Base-by-base conservation (phyloP, 2,113 vertebrate genomes). In the Limanda limanda region DNA sequence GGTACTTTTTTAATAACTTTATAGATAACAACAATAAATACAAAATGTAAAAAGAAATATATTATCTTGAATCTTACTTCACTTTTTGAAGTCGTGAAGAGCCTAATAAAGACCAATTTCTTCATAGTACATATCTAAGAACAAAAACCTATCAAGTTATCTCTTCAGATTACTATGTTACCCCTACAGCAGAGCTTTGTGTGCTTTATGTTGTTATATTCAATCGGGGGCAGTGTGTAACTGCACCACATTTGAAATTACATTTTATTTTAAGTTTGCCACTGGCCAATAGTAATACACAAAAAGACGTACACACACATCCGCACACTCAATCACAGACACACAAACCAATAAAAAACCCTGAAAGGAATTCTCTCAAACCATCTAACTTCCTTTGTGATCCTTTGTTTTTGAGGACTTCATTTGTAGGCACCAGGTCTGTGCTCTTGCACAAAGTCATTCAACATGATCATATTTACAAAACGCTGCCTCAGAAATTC, bases 11-110 rank as follows among this genome's bases (percentile, higher is more conserved):
- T 1, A 64, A 68, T 15, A 45, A 21, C 27, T 83, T 86, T 81
- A 85, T 85, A 47, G 4, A 42, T 57, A 17, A 54, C 13, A 68
- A 60, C 18, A 87, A 85, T 78, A 88, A 75, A 75, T 66, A 78
- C 35, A 85, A 68, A 20, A 48, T 76, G 3, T 60, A 55, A 15
- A 70, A 60, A 4, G 62, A 60, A 58, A 80, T 67, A 55, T 23
- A 61, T 63, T 13, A 51, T 24, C 15, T 58, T 20, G 6, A 73
- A 13, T 68, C 6, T 45, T 31, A 10, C 18, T 69, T 75, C 8
- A 47, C 31, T 31, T 31, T 31, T 31, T 31, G 31, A 31, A 24
- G 2, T 70, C 2, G 17, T 48, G 1, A 48, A 31, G 10, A 40
- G 14, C 23, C 5, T 1, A 65, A 63, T 52, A 42, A 64, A 76